Evolutionary conservation across 2,888 invertebrate species (phyloP).

Genomic region (Lochmaea capreae): DNA sequence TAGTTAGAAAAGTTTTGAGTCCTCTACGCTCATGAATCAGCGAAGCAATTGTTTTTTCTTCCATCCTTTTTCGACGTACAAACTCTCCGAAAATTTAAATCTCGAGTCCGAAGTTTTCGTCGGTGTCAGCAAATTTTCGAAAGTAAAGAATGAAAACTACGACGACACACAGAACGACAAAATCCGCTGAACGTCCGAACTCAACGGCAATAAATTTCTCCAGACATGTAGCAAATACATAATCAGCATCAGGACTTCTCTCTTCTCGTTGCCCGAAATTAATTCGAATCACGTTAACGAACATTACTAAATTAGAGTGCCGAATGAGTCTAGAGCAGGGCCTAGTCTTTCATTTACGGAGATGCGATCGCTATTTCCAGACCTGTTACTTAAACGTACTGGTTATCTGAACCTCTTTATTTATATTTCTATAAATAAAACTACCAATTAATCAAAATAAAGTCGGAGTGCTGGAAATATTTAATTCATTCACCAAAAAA

Average conservation of each 20-base stretch:
- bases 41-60: constrained; percentile 4
- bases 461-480: no score
- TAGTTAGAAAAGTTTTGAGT: neutral
- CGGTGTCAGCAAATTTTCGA: constrained; percentile 28
- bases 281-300: constrained; percentile 66
- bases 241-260: constrained; percentile 56
- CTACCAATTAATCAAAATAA: neutral
- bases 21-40: neutral
- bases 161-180: constrained; percentile 27
- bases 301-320: constrained; percentile 64
- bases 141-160: constrained; percentile 35
- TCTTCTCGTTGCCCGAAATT: constrained; percentile 58
- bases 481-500: no score
- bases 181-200: constrained; percentile 51
- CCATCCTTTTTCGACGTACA: constrained; percentile 6
- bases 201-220: constrained; percentile 58
- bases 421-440: no score
- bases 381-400: constrained; percentile 38
- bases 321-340: constrained; percentile 47
- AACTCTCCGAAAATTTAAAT: constrained; percentile 18
- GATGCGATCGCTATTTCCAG: constrained; percentile 43
- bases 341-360: constrained; percentile 50
- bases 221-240: constrained; percentile 65
- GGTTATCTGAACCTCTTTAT: no score
- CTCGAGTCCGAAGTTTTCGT: constrained; percentile 24